Evolutionary conservation across 2,888 invertebrate genomes (phyloP), one percentile per base, ranked within the genome.

Genomic region (Periphyllus acericola): DNA sequence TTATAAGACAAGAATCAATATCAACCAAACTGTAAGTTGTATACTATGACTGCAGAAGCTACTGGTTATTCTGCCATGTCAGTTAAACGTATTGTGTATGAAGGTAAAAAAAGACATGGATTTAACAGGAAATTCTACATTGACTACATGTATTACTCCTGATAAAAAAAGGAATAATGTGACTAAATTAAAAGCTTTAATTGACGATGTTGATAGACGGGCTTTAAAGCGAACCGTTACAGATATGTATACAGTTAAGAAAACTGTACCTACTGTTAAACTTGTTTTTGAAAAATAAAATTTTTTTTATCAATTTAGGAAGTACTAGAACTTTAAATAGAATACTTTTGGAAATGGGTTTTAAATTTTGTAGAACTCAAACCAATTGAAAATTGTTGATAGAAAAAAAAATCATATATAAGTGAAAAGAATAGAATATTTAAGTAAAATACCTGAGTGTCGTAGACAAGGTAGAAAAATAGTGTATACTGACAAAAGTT

Each of bases 401-500:
- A 78, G 78, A 46, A 55, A 78, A 55, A 78, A 78, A 55, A 46
- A 46, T 78, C 14, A 78, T 17, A 55, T 78, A 66, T 34, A 60
- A 36, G 32, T 55, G 32, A 60, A 66, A 68, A 60, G 32, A 60
- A 36, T 80, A 80, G 78, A 78, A 6, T 78, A 78, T 46, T 32
- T 78, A 29, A 32, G 46, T 46, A 46, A 55, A 78, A 55, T 60
- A 78, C 52, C 32, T 55, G 25, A 29, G 21, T 80, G 34, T 55
- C 34, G 52, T 60, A 80, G 60, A 80, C 60, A 80, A 80, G 60
- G 80, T 80, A 21, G 66, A 21, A 40, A 60, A 80, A 80, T 80
- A 34, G 68, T 80, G 60, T 80, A 80, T 36, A 60, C 21, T 55
- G 80, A 78, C 36, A 40, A 78, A 52, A 78, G n/a, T 40, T 78